Percentiles rank a stretch among this genome's conserved stretches.
Conservation (phyloP, 1,140 invertebrate genomes). For the Bradysia coprophila region DNA sequence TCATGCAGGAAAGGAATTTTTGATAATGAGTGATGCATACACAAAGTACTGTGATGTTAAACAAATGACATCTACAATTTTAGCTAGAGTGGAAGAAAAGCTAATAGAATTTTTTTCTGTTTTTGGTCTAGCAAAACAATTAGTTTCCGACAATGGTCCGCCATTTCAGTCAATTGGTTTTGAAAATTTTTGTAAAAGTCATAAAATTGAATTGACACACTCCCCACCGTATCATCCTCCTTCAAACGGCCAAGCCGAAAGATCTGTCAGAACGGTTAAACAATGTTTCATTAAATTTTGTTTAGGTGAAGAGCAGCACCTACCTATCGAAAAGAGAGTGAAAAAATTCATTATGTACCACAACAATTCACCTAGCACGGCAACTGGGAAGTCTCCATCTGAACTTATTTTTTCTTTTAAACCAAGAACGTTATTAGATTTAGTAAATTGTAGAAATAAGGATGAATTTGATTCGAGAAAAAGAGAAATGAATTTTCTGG, state of each 20-base stretch:
- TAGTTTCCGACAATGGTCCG: constrained; percentile 15
- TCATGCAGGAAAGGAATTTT: constrained; percentile 12
- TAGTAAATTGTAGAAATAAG: neutral
- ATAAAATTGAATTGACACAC: constrained; percentile 9
- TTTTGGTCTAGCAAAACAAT: constrained; percentile 8
- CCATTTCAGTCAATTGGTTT: constrained; percentile 10
- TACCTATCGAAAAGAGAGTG: neutral
- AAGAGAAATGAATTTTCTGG: neutral
- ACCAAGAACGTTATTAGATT: neutral
- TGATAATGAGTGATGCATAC: constrained; percentile 22
- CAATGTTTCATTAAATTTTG: neutral
- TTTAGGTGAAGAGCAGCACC: neutral
- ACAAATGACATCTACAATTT: constrained; percentile 5
- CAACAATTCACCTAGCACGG: neutral
- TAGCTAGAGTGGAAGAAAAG: constrained; percentile 5
- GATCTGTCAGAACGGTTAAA: neutral
- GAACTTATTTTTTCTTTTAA: neutral
- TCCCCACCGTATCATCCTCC: constrained; percentile 8
- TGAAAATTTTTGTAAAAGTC: constrained; percentile 8
- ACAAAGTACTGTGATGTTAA: constrained; percentile 22
- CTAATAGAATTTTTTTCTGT: constrained; percentile 8
- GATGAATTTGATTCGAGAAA: no score
- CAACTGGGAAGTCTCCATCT: neutral
- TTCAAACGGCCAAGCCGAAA: constrained; percentile 10
- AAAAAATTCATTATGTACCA: neutral